phyloP scores from a whole-genome alignment of 2,888 invertebrate species.

The Diploptera punctata region DNA sequence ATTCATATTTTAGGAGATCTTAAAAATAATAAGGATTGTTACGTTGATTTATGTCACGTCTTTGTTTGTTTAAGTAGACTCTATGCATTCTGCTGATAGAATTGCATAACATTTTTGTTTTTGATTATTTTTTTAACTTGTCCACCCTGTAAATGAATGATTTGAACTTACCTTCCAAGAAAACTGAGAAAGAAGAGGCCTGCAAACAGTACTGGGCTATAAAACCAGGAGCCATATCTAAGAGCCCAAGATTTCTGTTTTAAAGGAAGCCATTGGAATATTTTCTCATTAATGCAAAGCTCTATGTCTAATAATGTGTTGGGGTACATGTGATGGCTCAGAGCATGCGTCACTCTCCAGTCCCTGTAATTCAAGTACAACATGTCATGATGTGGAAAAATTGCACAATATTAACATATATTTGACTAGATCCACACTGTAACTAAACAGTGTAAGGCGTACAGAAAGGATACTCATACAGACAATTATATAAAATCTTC shows the following conservation, averaged over 20 bases:
- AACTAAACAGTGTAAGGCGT: too few relatives aligned
- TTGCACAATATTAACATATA: too few relatives aligned
- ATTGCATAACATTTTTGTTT: too few relatives aligned
- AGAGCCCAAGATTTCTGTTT: conserved; percentile 57
- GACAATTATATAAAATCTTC: too few relatives aligned
- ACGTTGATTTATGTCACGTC: too few relatives aligned
- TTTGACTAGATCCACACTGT: too few relatives aligned
- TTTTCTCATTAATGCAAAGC: conserved; percentile 70
- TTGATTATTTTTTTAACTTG: too few relatives aligned
- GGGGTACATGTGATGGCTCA: conserved; percentile 81
- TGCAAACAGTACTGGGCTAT: conserved; percentile 58
- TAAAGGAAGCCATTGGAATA: conserved; percentile 68
- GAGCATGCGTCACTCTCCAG: conserved; percentile 76
- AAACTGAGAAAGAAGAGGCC: conserved; percentile 42
- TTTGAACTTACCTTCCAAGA: conserved; percentile 34
- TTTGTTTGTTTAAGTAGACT: too few relatives aligned
- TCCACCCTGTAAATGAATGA: not conserved
- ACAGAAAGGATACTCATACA: too few relatives aligned
- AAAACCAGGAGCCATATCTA: conserved; percentile 61
- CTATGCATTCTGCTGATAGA: too few relatives aligned
- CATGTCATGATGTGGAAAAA: not conserved
- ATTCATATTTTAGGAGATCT: too few relatives aligned
- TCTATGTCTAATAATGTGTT: conserved; percentile 80
- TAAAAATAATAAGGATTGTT: too few relatives aligned
- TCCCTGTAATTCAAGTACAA: conserved; percentile 57